phyloP scores from a whole-genome alignment of 1,140 invertebrate species.

The Temnothorax longispinosus region DNA sequence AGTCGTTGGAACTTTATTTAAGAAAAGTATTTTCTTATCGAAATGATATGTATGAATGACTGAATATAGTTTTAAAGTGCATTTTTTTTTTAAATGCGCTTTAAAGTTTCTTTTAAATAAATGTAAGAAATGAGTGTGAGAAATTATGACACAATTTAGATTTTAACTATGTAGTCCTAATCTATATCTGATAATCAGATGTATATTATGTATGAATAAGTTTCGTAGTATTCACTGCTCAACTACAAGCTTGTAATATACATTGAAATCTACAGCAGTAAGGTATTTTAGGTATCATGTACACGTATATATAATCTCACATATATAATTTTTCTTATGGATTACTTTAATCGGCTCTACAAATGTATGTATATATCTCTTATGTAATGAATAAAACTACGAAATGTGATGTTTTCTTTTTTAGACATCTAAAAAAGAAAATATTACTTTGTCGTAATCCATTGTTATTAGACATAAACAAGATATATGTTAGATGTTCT shows the following conservation, averaged over 20 bases:
- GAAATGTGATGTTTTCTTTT: conserved; percentile 21
- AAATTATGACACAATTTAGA: neutral
- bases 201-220: conserved; percentile 9
- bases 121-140: neutral
- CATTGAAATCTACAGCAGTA: conserved; percentile 1
- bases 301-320: neutral
- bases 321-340: conserved; percentile 3
- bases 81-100: conserved; percentile 5
- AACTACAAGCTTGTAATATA: conserved; percentile 3
- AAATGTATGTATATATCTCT: neutral
- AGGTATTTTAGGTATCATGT: conserved; percentile 16
- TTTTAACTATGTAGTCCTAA: conserved; percentile 23
- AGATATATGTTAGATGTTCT: conserved; percentile 1
- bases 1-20: conserved; percentile 53
- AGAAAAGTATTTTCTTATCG: conserved; percentile 64
- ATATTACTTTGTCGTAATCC: neutral
- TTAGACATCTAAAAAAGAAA: neutral
- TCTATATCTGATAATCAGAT: conserved; percentile 1
- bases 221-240: conserved; percentile 39
- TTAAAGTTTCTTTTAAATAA: conserved; percentile 13
- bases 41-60: neutral
- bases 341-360: conserved; percentile 24
- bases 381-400: conserved; percentile 12
- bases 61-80: conserved; percentile 1
- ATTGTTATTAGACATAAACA: neutral